Conservation (phyloP, 2,113 vertebrate species). For the Petrocephalus zakoni region DNA sequence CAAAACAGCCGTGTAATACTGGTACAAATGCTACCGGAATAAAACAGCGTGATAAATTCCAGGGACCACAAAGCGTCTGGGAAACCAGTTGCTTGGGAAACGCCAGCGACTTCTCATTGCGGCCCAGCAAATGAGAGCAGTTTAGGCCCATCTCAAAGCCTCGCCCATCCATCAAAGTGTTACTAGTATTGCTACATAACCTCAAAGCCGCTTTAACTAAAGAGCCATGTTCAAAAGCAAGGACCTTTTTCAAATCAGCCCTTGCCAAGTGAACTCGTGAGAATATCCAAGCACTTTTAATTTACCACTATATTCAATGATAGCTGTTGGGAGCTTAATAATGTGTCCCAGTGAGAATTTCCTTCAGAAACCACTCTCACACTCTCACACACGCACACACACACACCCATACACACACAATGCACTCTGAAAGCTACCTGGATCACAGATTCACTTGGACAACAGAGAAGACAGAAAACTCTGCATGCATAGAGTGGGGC, state of each 20-base stretch:
- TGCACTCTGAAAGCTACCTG: not conserved
- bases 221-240: not conserved
- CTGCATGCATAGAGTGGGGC: not conserved
- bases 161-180: not conserved
- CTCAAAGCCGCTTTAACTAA: not conserved
- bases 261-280: not conserved
- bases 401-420: not conserved
- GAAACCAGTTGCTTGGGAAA: slow-evolving; percentile 8
- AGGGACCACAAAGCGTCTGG: slow-evolving; percentile 6
- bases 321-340: not conserved
- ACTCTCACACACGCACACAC: too few relatives aligned
- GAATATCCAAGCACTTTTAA: not conserved
- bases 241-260: not conserved
- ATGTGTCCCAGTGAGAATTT: not conserved
- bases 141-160: not conserved
- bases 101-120: slow-evolving; percentile 22
- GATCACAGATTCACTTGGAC: not conserved
- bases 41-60: slow-evolving; percentile 23
- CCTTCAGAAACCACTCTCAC: not conserved
- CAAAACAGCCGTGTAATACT: slow-evolving; percentile 23
- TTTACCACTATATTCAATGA: not conserved
- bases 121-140: not conserved
- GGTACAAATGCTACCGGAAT: slow-evolving; percentile 23
- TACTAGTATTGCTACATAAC: not conserved
- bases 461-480: not conserved